Evolutionary conservation across 64 coral and sea anemone species (phyloP).

Genomic region (Acropora yongei): DNA sequence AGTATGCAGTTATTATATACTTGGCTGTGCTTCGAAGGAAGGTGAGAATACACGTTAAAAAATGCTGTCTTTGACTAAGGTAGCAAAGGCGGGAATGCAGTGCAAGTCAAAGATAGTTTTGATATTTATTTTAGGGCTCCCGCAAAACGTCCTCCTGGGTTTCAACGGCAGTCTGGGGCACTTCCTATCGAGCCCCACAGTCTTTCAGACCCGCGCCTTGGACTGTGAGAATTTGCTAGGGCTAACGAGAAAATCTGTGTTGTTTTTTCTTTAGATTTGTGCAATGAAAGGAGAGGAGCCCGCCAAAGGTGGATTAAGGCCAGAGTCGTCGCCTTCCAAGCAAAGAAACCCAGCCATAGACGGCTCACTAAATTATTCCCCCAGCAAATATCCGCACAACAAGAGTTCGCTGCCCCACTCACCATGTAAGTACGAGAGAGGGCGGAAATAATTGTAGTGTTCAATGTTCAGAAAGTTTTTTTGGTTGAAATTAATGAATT

Average conservation of each 20-base stretch:
- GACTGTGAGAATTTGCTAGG: too few species aligned
- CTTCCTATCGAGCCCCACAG: too few species aligned
- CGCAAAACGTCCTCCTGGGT: too few species aligned
- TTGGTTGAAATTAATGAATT: too few species aligned
- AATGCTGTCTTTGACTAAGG: not conserved
- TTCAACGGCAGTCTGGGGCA: too few species aligned
- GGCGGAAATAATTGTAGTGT: not conserved
- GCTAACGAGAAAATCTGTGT: too few species aligned
- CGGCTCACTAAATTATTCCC: not conserved
- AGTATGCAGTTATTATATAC: conserved; percentile 88
- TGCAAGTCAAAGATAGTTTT: too few species aligned
- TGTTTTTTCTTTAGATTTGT: conserved; percentile 21
- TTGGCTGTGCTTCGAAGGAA: conserved; percentile 82
- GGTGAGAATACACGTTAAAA: conserved; percentile 18
- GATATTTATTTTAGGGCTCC: too few species aligned
- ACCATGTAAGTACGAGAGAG: not conserved
- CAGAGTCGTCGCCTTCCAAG: conserved; percentile 25
- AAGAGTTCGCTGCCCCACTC: not conserved
- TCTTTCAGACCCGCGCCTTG: too few species aligned
- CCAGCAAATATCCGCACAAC: conserved; percentile 45
- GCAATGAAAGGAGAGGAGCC: conserved; percentile 59
- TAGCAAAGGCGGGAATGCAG: too few species aligned
- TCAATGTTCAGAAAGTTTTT: too few species aligned
- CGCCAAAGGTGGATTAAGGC: conserved; percentile 31
- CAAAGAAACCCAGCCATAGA: conserved; percentile 2